A percentile compares a stretch with the other conserved stretches of the same genome.
phyloP scores from a whole-genome alignment of 2,888 invertebrate species.

The Coleophora flavipennella region DNA sequence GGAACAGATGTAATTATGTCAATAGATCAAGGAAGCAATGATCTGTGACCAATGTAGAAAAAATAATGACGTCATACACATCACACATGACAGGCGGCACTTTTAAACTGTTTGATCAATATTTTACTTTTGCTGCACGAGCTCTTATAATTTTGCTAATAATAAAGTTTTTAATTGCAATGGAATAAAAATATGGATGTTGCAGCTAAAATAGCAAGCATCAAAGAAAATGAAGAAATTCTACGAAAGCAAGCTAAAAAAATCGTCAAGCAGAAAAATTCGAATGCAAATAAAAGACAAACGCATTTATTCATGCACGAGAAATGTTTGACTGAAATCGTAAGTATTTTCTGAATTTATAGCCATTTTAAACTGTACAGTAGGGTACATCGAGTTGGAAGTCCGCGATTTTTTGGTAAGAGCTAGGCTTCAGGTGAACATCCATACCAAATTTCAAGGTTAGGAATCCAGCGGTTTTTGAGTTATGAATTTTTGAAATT shows the following conservation, averaged over 20 bases:
- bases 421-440: too few relatives aligned
- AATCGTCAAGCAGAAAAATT: conserved; percentile 37
- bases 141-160: conserved; percentile 1
- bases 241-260: conserved; percentile 52
- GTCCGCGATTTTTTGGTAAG: too few relatives aligned
- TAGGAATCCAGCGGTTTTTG: too few relatives aligned
- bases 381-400: too few relatives aligned
- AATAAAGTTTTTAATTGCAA: background rate
- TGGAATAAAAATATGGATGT: conserved; percentile 20
- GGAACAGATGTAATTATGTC: too few relatives aligned
- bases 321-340: conserved; percentile 69
- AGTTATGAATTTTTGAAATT: too few relatives aligned
- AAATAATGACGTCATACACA: too few relatives aligned
- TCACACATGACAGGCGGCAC: conserved; percentile 26
- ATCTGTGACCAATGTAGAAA: too few relatives aligned
- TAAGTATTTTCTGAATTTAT: conserved; percentile 46
- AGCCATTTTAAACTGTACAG: too few relatives aligned
- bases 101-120: conserved; percentile 39
- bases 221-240: conserved; percentile 38
- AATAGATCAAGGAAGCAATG: too few relatives aligned
- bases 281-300: conserved; percentile 33
- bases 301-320: conserved; percentile 74
- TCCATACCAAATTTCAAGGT: background rate
- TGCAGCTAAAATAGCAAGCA: conserved; percentile 21
- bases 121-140: background rate